Conservation (phyloP, 2,888 invertebrate genomes). For the Zaprionus bogoriensis region DNA sequence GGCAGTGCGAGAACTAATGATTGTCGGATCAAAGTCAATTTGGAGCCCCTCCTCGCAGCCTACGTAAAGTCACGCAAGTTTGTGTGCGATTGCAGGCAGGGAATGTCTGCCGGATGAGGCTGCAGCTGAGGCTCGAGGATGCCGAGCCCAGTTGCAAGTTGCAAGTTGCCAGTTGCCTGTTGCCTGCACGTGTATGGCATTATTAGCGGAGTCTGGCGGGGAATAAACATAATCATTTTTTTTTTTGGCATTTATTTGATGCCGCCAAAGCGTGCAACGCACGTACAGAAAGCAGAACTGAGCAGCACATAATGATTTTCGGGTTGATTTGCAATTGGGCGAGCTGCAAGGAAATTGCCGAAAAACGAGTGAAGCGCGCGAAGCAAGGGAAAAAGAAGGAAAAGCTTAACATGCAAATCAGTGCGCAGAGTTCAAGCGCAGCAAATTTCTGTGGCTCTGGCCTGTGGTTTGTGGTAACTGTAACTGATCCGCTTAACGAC, state of each 20-base stretch:
- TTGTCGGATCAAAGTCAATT: conserved; percentile 59
- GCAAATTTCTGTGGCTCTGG: conserved; percentile 6
- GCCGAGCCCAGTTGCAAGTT: conserved; percentile 38
- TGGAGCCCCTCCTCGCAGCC: conserved; percentile 32
- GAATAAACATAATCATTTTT: conserved; percentile 28
- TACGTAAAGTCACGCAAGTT: conserved; percentile 66
- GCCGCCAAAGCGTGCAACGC: conserved; percentile 56
- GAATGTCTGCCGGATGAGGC: neutral
- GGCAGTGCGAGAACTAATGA: conserved; percentile 61
- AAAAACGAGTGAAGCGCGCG: conserved; percentile 46
- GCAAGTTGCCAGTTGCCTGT: no score
- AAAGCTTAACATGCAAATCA: conserved; percentile 55
- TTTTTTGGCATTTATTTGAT: neutral
- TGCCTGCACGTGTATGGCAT: conserved; percentile 12
- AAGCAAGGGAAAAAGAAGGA: conserved; percentile 9
- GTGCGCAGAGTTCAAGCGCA: conserved; percentile 21
- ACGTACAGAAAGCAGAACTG: conserved; percentile 48
- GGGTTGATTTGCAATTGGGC: conserved; percentile 10
- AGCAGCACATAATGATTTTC: conserved; percentile 37
- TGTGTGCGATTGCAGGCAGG: neutral
- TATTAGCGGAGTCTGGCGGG: neutral
- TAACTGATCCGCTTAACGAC: conserved; percentile 68
- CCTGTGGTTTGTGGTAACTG: conserved; percentile 10
- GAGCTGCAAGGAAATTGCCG: conserved; percentile 50
- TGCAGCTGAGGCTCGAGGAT: no score